These are phyloP conservation scores for Diorhabda elongata DNA, from an alignment of 1,140 invertebrate species.

Conservation along the genomic window DNA sequence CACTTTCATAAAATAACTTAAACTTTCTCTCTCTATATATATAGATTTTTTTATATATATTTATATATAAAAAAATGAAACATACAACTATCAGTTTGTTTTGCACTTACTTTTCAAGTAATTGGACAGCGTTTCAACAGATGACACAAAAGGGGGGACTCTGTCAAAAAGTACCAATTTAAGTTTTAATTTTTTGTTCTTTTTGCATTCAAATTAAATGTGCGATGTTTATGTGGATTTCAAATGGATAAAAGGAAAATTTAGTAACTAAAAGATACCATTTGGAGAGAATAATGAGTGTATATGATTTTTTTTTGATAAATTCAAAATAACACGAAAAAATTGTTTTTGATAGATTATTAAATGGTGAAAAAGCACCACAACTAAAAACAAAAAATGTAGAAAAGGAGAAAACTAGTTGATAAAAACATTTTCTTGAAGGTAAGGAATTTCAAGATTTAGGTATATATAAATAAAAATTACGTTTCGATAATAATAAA, in stretches of 20 bases:
- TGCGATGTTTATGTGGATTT: not conserved
- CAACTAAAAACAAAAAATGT: no score
- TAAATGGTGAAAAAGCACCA: no score
- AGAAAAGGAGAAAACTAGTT: no score
- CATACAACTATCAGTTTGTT: conserved; percentile 28
- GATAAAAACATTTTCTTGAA: no score
- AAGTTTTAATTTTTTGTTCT: not conserved
- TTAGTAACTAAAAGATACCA: not conserved
- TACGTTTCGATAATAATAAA: no score
- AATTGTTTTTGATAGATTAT: no score
- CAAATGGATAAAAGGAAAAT: no score
- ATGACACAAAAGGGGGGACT: conserved; percentile 8
- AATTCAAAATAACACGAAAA: no score
- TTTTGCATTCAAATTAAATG: not conserved
- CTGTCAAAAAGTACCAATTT: not conserved
- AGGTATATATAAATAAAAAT: no score
- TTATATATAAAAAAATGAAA: conserved; percentile 24
- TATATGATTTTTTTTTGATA: no score
- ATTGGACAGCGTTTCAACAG: conserved; percentile 16
- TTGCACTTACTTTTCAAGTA: conserved; percentile 30
- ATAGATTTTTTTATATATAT: conserved; percentile 36
- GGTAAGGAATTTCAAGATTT: no score
- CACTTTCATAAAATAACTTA: conserved; percentile 47
- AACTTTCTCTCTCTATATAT: conserved; percentile 38
- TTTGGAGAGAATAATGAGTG: not conserved